Percentiles rank a stretch among this genome's conserved stretches.
phyloP scores from a whole-genome alignment of 2,113 vertebrate genomes.

The Apteryx owenii region DNA sequence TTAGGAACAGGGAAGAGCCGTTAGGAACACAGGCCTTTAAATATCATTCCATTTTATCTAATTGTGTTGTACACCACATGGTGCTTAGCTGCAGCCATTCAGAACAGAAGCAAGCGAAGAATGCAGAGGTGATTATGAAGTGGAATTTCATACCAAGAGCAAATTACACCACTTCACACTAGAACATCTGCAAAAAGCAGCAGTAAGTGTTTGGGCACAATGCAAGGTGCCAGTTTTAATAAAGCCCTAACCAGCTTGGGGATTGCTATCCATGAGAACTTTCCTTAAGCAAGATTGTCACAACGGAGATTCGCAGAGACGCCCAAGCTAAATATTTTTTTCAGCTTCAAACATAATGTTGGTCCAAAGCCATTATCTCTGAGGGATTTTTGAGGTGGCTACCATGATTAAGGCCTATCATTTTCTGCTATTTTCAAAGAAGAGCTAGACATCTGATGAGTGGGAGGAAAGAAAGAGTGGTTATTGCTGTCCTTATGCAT shows the following conservation, averaged over 20 bases:
- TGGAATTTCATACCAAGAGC: constrained; percentile 39
- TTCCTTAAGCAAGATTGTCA: background rate
- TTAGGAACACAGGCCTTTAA: background rate
- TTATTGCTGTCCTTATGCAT: accelerated
- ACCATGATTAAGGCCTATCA: background rate
- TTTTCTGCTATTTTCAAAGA: constrained; percentile 1
- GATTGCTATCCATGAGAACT: background rate
- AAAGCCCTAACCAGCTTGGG: background rate
- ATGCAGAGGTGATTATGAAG: constrained; percentile 38
- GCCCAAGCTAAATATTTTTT: background rate
- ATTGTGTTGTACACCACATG: constrained; percentile 1
- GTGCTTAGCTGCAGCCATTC: background rate
- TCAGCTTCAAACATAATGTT: background rate
- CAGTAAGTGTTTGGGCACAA: background rate
- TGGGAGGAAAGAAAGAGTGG: background rate
- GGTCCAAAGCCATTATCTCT: background rate
- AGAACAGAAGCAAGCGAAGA: constrained; percentile 17
- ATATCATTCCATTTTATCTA: background rate
- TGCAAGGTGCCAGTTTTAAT: constrained; percentile 10
- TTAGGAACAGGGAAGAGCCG: background rate
- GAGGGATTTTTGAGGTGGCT: background rate
- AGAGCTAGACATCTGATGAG: background rate
- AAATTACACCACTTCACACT: constrained; percentile 52
- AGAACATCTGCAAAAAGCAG: constrained; percentile 41
- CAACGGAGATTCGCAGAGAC: background rate